A percentile compares a stretch with the other conserved stretches of the same genome.
These are phyloP conservation scores for Rhagologus leucostigma DNA, from an alignment of 2,113 vertebrate species.

Conservation along the genomic window DNA sequence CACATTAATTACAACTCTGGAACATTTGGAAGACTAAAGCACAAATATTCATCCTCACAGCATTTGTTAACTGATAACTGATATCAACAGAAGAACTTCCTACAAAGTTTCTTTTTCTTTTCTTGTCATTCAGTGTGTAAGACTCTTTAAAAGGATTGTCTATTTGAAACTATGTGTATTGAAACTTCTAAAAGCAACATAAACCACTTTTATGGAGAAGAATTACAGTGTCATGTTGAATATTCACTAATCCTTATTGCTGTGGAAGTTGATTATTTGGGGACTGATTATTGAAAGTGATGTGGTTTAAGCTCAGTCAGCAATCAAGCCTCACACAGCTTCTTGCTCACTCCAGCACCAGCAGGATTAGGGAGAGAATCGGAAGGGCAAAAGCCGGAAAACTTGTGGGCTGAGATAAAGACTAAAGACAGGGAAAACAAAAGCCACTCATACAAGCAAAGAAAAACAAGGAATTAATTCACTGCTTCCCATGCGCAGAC, in stretches of 20 bases:
- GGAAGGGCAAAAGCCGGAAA: background rate
- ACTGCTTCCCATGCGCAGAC: background rate
- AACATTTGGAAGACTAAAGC: background rate
- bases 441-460: background rate
- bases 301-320: background rate
- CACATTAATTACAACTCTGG: background rate
- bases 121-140: conserved; percentile 24
- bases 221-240: background rate
- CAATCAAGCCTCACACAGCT: background rate
- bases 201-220: background rate
- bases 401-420: background rate
- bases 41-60: background rate
- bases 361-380: background rate
- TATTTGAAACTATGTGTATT: conserved; percentile 20
- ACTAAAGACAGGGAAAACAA: background rate
- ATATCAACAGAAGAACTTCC: conserved; percentile 24
- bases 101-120: conserved; percentile 39
- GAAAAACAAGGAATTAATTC: background rate
- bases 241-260: background rate
- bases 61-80: conserved; percentile 39
- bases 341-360: background rate
- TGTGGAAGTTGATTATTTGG: background rate
- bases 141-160: conserved; percentile 20
- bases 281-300: background rate
- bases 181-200: conserved; percentile 26